Evolutionary conservation across 2,888 invertebrate genomes (phyloP), one percentile per base, ranked within the genome.

Genomic region (Drosophila histrio): DNA sequence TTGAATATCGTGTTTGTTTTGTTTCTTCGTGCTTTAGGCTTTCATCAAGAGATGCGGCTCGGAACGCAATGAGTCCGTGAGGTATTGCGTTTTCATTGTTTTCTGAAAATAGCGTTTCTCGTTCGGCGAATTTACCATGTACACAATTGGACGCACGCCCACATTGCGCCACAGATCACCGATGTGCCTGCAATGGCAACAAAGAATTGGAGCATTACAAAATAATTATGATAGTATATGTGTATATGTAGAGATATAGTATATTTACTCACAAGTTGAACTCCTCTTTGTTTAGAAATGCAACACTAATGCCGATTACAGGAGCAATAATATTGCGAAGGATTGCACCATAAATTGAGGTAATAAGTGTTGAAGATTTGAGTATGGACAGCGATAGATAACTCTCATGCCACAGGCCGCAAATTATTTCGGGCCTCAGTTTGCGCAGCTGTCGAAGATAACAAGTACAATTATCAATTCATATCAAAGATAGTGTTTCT

Each of bases 81-180:
- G 79, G 86, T 92, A 92, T 82, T 91, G 92, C 22, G 91, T 91
- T 79, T 92, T 92, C 89, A 92, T 91, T 4, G 91, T 91, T 72
- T 91, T 91, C 73, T 92, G 92, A 77, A 91, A 92, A 75, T 92
- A 92, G 19, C 91, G 91, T 71, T 92, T 92, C 77, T 92, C 92
- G 79, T 91, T 92, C 47, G 92, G 92, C 53, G 91, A 92, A 80
- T 92, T 92, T 2, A 92, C 91, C 79, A 91, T 91, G 58, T 92
- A 92, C 9, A 91, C 92, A 56, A 92, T 90, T 43, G 92, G 92
- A 53, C 91, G 90, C 5, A 92, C 92, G 53, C 91, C 91, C 46
- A 91, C 91, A 77, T 92, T 91, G 44, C 91, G 90, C 92, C 92
- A 92, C 15, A 92, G 65, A 65, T 91, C 91, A 26, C 91, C 91